A percentile compares a stretch with the other conserved stretches of the same genome.
These are phyloP conservation scores for Eupithecia tripunctaria DNA, from an alignment of 2,888 invertebrate species.

Conservation along the genomic window DNA sequence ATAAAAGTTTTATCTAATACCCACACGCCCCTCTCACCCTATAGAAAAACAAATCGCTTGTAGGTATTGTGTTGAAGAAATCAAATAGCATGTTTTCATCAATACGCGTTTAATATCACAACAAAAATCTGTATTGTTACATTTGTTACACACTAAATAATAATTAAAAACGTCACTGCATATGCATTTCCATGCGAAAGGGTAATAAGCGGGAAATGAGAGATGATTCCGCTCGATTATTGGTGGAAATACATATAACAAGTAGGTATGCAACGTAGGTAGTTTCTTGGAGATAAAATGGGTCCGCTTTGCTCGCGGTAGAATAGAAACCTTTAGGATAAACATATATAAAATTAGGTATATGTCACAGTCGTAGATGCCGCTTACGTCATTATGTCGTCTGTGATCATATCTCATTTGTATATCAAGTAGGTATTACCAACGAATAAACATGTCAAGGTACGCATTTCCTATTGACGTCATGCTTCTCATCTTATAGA, in stretches of 20 bases:
- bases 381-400: constrained; percentile 23
- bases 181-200: background rate
- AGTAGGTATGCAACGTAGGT: no score
- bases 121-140: background rate
- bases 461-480: constrained; percentile 24
- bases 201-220: no score
- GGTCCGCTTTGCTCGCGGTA: no score
- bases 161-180: background rate
- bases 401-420: constrained; percentile 5
- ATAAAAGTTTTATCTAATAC: background rate
- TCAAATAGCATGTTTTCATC: background rate
- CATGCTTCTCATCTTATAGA: background rate
- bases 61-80: background rate
- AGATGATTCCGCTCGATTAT: no score
- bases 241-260: no score
- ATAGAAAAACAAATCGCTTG: background rate
- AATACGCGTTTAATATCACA: background rate
- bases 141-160: background rate
- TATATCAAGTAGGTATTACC: background rate
- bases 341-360: no score
- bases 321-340: no score
- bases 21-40: background rate
- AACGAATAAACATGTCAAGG: background rate
- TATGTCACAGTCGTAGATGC: background rate
- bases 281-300: no score